Percentiles rank a stretch among this genome's conserved stretches.
These are phyloP conservation scores for Mimachlamys varia DNA, from an alignment of 2,888 invertebrate species.

Conservation along the genomic window DNA sequence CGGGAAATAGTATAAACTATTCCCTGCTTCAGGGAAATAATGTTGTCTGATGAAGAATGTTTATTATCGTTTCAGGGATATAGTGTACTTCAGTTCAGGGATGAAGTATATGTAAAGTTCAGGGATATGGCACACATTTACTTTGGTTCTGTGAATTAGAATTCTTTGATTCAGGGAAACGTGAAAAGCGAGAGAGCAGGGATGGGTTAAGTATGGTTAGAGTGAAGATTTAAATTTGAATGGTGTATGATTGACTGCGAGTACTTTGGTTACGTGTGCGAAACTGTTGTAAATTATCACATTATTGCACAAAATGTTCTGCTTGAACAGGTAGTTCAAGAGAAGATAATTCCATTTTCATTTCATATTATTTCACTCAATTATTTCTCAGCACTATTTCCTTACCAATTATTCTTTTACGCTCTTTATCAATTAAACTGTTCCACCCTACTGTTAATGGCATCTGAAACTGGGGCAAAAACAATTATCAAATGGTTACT, in stretches of 20 bases:
- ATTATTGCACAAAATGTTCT: neutral
- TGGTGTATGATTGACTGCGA: neutral
- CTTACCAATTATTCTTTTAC: neutral
- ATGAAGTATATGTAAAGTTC: neutral
- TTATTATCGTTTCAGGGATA: neutral
- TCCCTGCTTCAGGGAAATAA: neutral
- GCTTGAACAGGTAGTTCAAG: slow-evolving; percentile 26
- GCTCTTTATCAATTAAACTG: too few relatives aligned
- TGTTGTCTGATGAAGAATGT: neutral
- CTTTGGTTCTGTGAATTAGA: neutral
- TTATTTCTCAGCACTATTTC: neutral
- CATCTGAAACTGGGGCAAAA: too few relatives aligned
- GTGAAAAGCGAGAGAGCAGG: too few relatives aligned
- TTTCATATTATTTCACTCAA: neutral
- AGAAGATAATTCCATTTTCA: neutral
- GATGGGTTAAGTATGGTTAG: neutral
- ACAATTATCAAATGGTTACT: too few relatives aligned
- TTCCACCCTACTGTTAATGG: too few relatives aligned
- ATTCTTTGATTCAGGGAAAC: too few relatives aligned
- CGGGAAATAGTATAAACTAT: neutral
- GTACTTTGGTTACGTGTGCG: neutral
- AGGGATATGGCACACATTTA: neutral
- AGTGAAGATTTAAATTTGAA: neutral
- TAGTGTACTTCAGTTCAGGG: too few relatives aligned
- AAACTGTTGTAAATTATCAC: neutral